Conservation (phyloP, 2,113 vertebrate species). For the Asarcornis scutulata region DNA sequence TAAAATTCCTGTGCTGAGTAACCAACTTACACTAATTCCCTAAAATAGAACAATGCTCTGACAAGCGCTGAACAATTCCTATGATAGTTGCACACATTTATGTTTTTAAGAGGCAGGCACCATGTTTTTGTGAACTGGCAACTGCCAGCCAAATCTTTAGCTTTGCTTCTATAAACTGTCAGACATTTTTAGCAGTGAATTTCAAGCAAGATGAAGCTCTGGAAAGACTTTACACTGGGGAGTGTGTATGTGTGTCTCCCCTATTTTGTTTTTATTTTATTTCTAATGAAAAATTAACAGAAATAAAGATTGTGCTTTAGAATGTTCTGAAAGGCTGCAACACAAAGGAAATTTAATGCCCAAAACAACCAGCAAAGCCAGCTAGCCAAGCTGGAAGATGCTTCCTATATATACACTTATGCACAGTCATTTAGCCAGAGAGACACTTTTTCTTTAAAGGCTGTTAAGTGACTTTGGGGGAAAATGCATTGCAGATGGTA, state of each 20-base stretch:
- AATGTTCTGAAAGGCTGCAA: neutral
- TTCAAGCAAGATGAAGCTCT: neutral
- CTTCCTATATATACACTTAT: neutral
- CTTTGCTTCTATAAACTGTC: neutral
- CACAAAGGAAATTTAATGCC: neutral
- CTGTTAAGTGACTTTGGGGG: neutral
- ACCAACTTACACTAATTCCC: neutral
- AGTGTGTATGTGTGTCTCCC: neutral
- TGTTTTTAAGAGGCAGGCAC: neutral
- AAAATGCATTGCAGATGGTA: slow-evolving; percentile 60
- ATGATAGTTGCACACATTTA: neutral
- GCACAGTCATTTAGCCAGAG: neutral
- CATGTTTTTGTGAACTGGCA: neutral
- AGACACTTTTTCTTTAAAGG: slow-evolving; percentile 28
- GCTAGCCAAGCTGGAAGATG: neutral
- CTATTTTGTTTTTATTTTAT: neutral
- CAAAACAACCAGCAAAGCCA: neutral
- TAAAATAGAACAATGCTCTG: neutral
- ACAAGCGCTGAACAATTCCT: neutral
- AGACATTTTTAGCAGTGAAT: neutral
- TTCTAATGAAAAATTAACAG: neutral
- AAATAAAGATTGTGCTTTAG: neutral
- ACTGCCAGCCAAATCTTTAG: neutral
- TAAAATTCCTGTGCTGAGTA: neutral
- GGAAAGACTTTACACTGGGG: neutral